A percentile compares a stretch with the other conserved stretches of the same genome.
phyloP scores from a whole-genome alignment of 1,140 invertebrate genomes.

The Drosophila orena region DNA sequence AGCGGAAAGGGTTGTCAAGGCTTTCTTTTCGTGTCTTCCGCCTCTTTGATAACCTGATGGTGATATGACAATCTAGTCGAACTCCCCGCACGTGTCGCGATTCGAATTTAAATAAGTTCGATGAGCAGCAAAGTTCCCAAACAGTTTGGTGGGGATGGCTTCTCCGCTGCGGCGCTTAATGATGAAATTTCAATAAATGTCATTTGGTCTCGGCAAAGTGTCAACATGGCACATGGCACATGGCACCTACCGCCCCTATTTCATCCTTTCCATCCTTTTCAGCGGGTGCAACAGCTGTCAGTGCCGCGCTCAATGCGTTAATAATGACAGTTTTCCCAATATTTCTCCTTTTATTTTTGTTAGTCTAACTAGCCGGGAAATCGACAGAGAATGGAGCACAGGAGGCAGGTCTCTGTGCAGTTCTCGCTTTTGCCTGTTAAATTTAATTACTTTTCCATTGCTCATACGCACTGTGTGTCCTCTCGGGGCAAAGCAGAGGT shows the following conservation, averaged over 20 bases:
- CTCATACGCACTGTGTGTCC: conserved; percentile 73
- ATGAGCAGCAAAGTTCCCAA: conserved; percentile 66
- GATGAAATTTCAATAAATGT: conserved; percentile 84
- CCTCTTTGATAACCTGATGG: conserved; percentile 46
- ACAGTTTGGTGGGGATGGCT: conserved; percentile 26
- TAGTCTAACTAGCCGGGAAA: conserved; percentile 66
- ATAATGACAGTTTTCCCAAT: conserved; percentile 77
- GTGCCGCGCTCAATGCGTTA: conserved; percentile 72
- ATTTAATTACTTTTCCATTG: conserved; percentile 85
- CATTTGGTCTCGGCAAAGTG: conserved; percentile 75
- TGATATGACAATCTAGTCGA: conserved; percentile 38
- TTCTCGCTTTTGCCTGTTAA: conserved; percentile 62
- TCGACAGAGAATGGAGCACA: conserved; percentile 20
- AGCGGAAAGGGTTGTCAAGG: conserved; percentile 64
- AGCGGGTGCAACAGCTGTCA: conserved; percentile 62
- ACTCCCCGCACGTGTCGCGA: conserved; percentile 54
- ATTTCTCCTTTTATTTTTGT: conserved; percentile 36
- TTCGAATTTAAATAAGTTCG: conserved; percentile 77
- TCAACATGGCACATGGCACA: conserved; percentile 76
- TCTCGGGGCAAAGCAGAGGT: conserved; percentile 6
- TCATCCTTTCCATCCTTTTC: not conserved
- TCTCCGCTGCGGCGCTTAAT: conserved; percentile 46
- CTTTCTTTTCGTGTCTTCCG: conserved; percentile 25
- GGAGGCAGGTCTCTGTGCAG: conserved; percentile 16
- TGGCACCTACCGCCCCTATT: conserved; percentile 51